Conservation (phyloP, 2,888 invertebrate species). For the Meloe dianella region DNA sequence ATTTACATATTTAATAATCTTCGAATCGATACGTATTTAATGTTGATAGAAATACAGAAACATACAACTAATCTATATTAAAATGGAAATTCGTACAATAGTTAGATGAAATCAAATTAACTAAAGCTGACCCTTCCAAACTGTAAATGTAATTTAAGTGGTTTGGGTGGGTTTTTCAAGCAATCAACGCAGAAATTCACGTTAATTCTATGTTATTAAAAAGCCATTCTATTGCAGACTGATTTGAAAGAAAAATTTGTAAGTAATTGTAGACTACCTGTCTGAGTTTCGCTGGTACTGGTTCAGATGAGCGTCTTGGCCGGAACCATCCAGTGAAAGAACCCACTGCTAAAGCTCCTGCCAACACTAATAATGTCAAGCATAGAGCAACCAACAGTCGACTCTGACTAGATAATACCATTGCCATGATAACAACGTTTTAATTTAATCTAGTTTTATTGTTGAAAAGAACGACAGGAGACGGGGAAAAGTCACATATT, state of each 20-base stretch:
- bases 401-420: slow-evolving; percentile 71
- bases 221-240: too few species aligned
- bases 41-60: background rate
- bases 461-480: background rate
- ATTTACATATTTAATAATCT: background rate
- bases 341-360: slow-evolving; percentile 65
- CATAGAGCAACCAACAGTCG: slow-evolving; percentile 65
- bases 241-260: too few species aligned
- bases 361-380: slow-evolving; percentile 64
- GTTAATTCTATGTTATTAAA: background rate
- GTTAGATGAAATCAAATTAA: background rate
- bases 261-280: slow-evolving; percentile 59
- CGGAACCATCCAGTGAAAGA: slow-evolving; percentile 70
- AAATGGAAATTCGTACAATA: background rate
- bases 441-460: background rate
- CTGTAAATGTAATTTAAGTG: background rate
- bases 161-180: background rate
- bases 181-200: background rate
- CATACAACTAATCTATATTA: background rate
- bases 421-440: slow-evolving; percentile 61
- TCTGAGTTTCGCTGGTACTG: slow-evolving; percentile 64
- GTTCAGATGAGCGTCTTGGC: slow-evolving; percentile 61
- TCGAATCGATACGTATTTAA: background rate
- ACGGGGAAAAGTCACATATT: slow-evolving; percentile 34
- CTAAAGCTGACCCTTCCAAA: background rate